phyloP scores from a whole-genome alignment of 2,888 invertebrate species.

The Chrysomela aeneicollis region DNA sequence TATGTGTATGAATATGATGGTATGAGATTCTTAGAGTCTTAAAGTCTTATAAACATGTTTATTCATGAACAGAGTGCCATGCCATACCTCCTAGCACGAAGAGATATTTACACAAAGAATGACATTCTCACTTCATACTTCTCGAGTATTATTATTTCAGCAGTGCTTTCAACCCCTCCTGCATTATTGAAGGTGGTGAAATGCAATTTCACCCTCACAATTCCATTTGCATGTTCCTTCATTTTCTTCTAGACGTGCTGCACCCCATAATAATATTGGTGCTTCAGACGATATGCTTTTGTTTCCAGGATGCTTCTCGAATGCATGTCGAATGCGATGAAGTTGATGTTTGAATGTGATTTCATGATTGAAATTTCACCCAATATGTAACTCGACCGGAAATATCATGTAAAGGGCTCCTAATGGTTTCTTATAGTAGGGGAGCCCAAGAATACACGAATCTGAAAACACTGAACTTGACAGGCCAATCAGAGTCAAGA shows the following conservation, averaged over 20 bases:
- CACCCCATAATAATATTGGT: background rate
- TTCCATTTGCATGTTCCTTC: conserved; percentile 1
- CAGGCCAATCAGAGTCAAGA: too few species aligned
- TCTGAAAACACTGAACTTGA: too few species aligned
- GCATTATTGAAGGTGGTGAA: background rate
- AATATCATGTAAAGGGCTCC: too few species aligned
- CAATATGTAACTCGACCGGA: too few species aligned
- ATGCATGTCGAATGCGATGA: too few species aligned
- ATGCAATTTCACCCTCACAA: background rate
- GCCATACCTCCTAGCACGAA: background rate
- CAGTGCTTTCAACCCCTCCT: conserved; percentile 1
- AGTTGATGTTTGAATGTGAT: too few species aligned
- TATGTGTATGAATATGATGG: too few species aligned
- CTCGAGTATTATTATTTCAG: conserved; percentile 1
- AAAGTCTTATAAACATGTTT: background rate
- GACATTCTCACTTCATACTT: background rate
- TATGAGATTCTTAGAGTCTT: too few species aligned
- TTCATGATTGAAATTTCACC: too few species aligned
- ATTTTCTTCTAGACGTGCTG: background rate
- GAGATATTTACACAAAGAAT: background rate
- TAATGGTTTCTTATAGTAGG: too few species aligned
- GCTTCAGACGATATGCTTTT: background rate
- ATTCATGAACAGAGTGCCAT: background rate
- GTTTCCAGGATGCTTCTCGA: background rate
- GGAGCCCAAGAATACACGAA: too few species aligned